Evolutionary conservation across 2,113 vertebrate genomes (phyloP).

Genomic region (Gadus chalcogrammus): DNA sequence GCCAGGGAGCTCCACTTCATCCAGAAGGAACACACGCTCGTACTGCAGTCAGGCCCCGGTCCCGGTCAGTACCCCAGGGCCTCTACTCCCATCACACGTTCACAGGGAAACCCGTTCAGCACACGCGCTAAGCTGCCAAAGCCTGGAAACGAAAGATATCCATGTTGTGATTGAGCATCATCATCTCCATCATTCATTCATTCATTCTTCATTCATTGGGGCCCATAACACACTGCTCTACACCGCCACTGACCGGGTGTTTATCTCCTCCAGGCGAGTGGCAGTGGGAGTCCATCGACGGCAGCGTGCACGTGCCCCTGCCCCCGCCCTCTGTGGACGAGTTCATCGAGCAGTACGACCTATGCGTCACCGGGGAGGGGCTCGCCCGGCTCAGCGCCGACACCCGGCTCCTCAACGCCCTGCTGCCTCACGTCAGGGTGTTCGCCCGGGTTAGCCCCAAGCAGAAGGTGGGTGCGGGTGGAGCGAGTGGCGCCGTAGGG

Average conservation of each 20-base stretch:
- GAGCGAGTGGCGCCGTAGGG: too few relatives aligned
- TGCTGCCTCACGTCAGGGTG: conserved; percentile 73
- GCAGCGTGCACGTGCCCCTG: conserved; percentile 65
- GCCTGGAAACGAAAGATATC: background rate
- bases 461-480: conserved; percentile 66
- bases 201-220: background rate
- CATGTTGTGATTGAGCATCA: background rate
- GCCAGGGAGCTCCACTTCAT: conserved; percentile 93
- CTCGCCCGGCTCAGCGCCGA: conserved; percentile 75
- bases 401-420: conserved; percentile 53
- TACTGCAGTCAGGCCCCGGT: conserved; percentile 74
- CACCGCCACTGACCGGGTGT: background rate
- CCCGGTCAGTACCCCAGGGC: conserved; percentile 45
- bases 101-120: too few relatives aligned
- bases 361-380: conserved; percentile 91
- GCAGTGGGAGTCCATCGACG: conserved; percentile 84
- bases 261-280: conserved; percentile 71
- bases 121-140: too few relatives aligned
- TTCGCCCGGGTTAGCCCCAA: conserved; percentile 79
- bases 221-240: background rate
- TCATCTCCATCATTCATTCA: background rate
- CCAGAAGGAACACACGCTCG: conserved; percentile 79
- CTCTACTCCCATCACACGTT: background rate
- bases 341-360: conserved; percentile 73
- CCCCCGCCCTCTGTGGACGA: conserved; percentile 57